A percentile compares a stretch with the other conserved stretches of the same genome.
Evolutionary conservation across 2,888 invertebrate species (phyloP).

Genomic region (Clistopyga incitator): DNA sequence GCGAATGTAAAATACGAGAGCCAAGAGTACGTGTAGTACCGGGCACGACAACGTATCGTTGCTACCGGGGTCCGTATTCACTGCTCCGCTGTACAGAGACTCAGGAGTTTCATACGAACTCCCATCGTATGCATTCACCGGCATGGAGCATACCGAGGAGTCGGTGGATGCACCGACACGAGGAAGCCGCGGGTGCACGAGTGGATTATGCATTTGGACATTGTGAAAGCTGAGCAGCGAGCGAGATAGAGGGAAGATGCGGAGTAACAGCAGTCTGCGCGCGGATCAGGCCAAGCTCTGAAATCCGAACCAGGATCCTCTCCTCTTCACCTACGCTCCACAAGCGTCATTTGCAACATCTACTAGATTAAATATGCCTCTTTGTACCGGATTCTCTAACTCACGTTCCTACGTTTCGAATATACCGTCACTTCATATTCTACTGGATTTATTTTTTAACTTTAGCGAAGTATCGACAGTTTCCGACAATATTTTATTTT

Average conservation of each 20-base stretch:
- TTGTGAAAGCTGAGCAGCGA: constrained; percentile 50
- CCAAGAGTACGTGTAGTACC: not conserved
- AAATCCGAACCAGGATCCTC: constrained; percentile 35
- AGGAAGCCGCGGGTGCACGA: constrained; percentile 28
- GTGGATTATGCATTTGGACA: constrained; percentile 50
- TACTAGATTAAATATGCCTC: constrained; percentile 16
- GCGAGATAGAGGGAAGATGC: constrained; percentile 10
- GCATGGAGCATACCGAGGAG: not conserved
- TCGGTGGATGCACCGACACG: constrained; percentile 27
- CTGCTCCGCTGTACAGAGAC: constrained; percentile 18
- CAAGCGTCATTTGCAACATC: constrained; percentile 22
- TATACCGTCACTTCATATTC: not conserved
- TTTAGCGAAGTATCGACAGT: not conserved
- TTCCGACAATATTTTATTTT: not conserved
- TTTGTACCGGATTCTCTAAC: not conserved
- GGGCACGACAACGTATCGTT: constrained; percentile 47
- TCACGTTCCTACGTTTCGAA: not conserved
- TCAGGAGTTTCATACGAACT: constrained; percentile 8
- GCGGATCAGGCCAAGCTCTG: constrained; percentile 22
- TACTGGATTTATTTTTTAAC: too few relatives aligned
- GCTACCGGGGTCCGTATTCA: constrained; percentile 40
- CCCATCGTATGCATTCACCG: not conserved
- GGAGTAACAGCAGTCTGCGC: constrained; percentile 14
- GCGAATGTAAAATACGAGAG: constrained; percentile 56
- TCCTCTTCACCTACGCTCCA: constrained; percentile 5